These are phyloP conservation scores for Noctua comes DNA, from an alignment of 2,888 invertebrate genomes.

Conservation along the genomic window DNA sequence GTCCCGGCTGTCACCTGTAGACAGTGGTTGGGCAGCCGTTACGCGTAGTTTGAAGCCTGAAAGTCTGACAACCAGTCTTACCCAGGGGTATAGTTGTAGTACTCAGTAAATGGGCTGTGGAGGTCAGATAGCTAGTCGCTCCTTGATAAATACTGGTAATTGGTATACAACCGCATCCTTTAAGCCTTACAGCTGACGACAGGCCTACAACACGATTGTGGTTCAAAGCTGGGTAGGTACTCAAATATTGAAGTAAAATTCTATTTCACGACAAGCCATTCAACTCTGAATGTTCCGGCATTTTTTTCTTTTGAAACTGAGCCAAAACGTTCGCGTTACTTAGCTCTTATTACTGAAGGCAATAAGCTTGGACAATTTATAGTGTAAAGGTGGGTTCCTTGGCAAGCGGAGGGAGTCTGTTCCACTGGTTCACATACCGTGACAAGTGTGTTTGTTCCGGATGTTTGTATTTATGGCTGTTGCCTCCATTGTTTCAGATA, in stretches of 20 bases:
- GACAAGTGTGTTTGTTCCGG: conserved; percentile 68
- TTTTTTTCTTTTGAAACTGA: conserved; percentile 54
- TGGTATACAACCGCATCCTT: neutral
- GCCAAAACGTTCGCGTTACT: conserved; percentile 55
- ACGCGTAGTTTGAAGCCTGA: neutral
- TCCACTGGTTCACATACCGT: conserved; percentile 49
- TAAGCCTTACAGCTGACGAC: neutral
- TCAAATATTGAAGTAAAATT: neutral
- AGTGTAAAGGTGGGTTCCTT: conserved; percentile 60
- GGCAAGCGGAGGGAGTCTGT: conserved; percentile 54
- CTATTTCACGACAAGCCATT: neutral
- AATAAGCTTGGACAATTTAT: conserved; percentile 63
- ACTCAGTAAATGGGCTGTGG: too few relatives aligned
- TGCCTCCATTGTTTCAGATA: conserved; percentile 51
- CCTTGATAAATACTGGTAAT: neutral
- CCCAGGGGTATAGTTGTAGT: neutral
- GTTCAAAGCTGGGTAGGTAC: neutral
- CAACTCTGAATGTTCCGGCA: neutral
- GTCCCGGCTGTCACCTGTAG: neutral
- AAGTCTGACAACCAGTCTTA: neutral
- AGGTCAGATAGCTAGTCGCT: too few relatives aligned
- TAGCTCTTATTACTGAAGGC: conserved; percentile 59
- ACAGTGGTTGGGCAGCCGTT: neutral
- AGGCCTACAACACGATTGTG: neutral
- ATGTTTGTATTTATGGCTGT: conserved; percentile 65